phyloP scores from a whole-genome alignment of 2,888 invertebrate species.

The Colostygia pectinataria region DNA sequence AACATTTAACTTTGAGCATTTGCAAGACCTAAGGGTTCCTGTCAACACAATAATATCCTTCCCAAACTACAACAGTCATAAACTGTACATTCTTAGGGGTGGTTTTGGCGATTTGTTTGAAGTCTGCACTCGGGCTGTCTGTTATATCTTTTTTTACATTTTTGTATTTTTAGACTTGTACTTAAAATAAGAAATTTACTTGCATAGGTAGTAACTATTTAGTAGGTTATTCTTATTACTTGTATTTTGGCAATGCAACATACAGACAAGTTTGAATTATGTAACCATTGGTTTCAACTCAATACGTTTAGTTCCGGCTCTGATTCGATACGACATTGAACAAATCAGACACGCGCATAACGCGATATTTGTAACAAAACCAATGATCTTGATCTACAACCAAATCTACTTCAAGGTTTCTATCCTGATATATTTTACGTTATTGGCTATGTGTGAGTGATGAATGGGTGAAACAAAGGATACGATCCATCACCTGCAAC shows the following conservation, averaged over 20 bases:
- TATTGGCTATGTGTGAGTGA: not conserved
- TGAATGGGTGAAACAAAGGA: conserved; percentile 26
- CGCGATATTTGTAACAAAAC: conserved; percentile 51
- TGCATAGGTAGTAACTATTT: no score
- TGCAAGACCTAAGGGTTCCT: no score
- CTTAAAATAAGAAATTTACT: no score
- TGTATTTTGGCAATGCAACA: conserved; percentile 11
- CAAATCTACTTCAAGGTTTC: not conserved
- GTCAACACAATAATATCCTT: no score
- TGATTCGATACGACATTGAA: conserved; percentile 55
- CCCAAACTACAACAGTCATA: no score
- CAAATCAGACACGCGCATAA: conserved; percentile 53
- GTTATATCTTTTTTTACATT: no score
- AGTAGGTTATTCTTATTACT: not conserved
- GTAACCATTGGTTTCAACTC: conserved; percentile 46
- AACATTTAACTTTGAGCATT: no score
- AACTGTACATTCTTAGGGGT: no score
- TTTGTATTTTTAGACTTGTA: no score
- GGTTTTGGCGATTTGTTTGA: no score
- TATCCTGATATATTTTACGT: no score
- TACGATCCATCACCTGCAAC: conserved; percentile 40
- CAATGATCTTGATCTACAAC: conserved; percentile 38
- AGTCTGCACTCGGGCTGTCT: no score
- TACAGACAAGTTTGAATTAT: conserved; percentile 30
- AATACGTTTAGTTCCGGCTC: conserved; percentile 53